Conservation (phyloP, 2,797 vertebrate genomes). For the Xenentodon cancila region DNA sequence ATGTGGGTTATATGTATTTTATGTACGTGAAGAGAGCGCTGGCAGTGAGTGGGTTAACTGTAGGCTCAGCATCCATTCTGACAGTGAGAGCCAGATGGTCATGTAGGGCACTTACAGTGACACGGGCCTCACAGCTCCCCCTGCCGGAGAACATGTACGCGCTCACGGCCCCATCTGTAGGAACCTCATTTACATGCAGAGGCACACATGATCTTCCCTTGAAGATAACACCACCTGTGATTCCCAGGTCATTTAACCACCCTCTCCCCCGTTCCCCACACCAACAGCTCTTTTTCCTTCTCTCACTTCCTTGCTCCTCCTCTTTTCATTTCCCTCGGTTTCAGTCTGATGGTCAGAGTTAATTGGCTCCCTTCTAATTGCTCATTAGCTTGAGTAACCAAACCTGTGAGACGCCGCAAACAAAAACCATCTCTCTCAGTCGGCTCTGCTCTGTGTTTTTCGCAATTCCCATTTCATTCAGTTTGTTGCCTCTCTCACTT, state of each 20-base stretch:
- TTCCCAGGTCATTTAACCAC: slow-evolving; percentile 55
- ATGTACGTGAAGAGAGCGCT: slow-evolving; percentile 2
- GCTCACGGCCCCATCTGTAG: slow-evolving; percentile 17
- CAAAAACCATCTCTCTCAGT: slow-evolving; percentile 40
- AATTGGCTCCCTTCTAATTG: slow-evolving; percentile 85
- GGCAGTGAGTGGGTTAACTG: slow-evolving; percentile 70
- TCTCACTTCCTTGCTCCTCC: slow-evolving; percentile 34
- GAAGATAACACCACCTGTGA: slow-evolving; percentile 47
- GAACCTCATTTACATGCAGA: slow-evolving; percentile 46
- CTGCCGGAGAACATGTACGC: slow-evolving; percentile 65
- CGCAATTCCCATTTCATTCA: slow-evolving; percentile 43
- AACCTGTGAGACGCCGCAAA: slow-evolving; percentile 71
- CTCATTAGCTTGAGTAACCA: slow-evolving; percentile 79
- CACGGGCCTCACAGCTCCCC: slow-evolving; percentile 72
- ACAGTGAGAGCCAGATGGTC: slow-evolving; percentile 82
- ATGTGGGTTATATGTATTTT: neutral
- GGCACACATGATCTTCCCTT: slow-evolving; percentile 31
- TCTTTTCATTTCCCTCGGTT: slow-evolving; percentile 63
- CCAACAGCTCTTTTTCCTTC: neutral
- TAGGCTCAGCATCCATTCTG: slow-evolving; percentile 73
- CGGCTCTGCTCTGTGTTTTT: slow-evolving; percentile 7
- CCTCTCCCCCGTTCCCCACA: neutral
- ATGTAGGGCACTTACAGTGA: slow-evolving; percentile 74
- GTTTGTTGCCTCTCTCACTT: slow-evolving; percentile 30
- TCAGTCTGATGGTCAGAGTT: slow-evolving; percentile 79